Conservation (phyloP, 2,888 invertebrate genomes). For the Plagodis dolabraria region DNA sequence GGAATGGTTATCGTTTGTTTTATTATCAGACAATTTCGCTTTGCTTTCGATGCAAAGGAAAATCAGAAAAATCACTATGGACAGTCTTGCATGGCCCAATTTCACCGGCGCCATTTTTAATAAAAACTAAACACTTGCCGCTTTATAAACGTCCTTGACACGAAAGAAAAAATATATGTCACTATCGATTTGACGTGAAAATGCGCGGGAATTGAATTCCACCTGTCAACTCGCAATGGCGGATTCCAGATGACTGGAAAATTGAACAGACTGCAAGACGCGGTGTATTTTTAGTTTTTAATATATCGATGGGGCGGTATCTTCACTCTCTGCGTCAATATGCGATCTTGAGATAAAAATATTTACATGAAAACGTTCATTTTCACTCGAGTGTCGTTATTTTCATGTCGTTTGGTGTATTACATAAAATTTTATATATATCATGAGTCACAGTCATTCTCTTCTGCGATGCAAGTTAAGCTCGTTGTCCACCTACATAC, state of each 20-base stretch:
- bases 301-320: constrained; percentile 57
- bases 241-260: constrained; percentile 63
- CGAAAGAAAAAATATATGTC: constrained; percentile 21
- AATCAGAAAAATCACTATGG: constrained; percentile 52
- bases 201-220: constrained; percentile 45
- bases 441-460: constrained; percentile 27
- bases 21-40: constrained; percentile 53
- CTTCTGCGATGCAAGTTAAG: background rate
- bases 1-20: constrained; percentile 45
- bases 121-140: constrained; percentile 20
- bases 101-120: constrained; percentile 44
- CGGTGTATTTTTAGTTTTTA: constrained; percentile 53
- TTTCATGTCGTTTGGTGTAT: constrained; percentile 23
- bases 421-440: constrained; percentile 34
- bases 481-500: no score
- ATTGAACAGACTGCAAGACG: constrained; percentile 61
- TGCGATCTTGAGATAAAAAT: constrained; percentile 29
- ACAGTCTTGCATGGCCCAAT: constrained; percentile 36
- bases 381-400: constrained; percentile 22
- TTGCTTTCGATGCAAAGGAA: constrained; percentile 49
- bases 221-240: constrained; percentile 46
- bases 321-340: constrained; percentile 33
- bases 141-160: constrained; percentile 5
- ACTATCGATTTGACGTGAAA: constrained; percentile 38
- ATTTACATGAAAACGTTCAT: constrained; percentile 26